Conservation (phyloP, 2,797 vertebrate species). For the Pygocentrus nattereri region DNA sequence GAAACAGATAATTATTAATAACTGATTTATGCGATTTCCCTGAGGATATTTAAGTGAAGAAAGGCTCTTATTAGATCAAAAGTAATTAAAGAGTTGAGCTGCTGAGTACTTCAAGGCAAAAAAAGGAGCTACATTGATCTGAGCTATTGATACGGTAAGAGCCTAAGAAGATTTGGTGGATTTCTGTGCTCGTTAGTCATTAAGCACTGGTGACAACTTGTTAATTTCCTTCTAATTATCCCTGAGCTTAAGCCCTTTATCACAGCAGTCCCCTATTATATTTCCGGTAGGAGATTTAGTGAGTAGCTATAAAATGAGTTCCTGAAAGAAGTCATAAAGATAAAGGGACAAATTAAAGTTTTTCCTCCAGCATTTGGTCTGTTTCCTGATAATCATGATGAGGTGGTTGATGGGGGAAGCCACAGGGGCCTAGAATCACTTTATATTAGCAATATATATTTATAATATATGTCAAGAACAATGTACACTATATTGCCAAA, state of each 20-base stretch:
- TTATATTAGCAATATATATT: no score
- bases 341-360: background rate
- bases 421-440: background rate
- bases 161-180: background rate
- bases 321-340: background rate
- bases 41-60: constrained; percentile 26
- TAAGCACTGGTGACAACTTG: constrained; percentile 33
- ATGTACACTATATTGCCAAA: no score
- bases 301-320: background rate
- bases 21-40: background rate
- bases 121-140: constrained; percentile 31
- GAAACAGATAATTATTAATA: constrained; percentile 25
- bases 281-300: constrained; percentile 5
- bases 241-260: constrained; percentile 19
- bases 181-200: constrained; percentile 23
- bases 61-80: constrained; percentile 32
- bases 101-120: background rate
- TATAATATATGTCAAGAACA: no score
- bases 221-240: constrained; percentile 48
- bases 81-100: constrained; percentile 40
- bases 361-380: background rate
- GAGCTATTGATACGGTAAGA: constrained; percentile 31
- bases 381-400: constrained; percentile 1
- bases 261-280: constrained; percentile 13
- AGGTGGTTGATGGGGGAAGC: constrained; percentile 1